Conservation (phyloP, 23 tunicate species). For the Botrylloides violaceus region DNA sequence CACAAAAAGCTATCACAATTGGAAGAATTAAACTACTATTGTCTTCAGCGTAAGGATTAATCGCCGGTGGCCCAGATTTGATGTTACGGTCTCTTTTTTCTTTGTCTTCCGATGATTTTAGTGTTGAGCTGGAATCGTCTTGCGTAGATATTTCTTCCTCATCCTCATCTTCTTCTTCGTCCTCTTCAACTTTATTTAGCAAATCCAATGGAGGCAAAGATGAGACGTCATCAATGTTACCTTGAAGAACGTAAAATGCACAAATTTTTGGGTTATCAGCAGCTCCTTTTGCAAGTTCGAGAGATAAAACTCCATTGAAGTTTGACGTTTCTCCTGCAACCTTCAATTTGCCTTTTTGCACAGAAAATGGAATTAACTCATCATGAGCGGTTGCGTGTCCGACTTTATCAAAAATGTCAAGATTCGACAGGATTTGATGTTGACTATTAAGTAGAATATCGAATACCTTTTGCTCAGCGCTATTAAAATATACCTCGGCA, state of each 20-base stretch:
- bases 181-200: conserved; percentile 40
- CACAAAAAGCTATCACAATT: conserved; percentile 68
- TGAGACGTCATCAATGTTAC: conserved; percentile 55
- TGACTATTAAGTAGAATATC: conserved; percentile 69
- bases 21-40: conserved; percentile 70
- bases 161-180: conserved; percentile 46
- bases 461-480: conserved; percentile 67
- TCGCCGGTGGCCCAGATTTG: conserved; percentile 83
- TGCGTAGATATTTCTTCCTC: conserved; percentile 5
- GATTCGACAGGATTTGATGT: conserved; percentile 42
- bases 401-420: conserved; percentile 67
- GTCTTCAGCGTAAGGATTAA: conserved; percentile 85
- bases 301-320: conserved; percentile 41
- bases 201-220: conserved; percentile 48
- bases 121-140: neutral
- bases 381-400: conserved; percentile 89
- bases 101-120: neutral
- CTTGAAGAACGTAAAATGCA: conserved; percentile 86
- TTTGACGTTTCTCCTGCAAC: conserved; percentile 63
- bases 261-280: conserved; percentile 95
- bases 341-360: conserved; percentile 67
- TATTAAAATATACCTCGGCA: conserved; percentile 85
- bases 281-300: conserved; percentile 64
- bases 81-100: conserved; percentile 17
- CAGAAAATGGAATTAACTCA: conserved; percentile 55